Percentiles rank a stretch among this genome's conserved stretches.
Evolutionary conservation across 2,888 invertebrate genomes (phyloP).

Genomic region (Ecliptopera silaceata): DNA sequence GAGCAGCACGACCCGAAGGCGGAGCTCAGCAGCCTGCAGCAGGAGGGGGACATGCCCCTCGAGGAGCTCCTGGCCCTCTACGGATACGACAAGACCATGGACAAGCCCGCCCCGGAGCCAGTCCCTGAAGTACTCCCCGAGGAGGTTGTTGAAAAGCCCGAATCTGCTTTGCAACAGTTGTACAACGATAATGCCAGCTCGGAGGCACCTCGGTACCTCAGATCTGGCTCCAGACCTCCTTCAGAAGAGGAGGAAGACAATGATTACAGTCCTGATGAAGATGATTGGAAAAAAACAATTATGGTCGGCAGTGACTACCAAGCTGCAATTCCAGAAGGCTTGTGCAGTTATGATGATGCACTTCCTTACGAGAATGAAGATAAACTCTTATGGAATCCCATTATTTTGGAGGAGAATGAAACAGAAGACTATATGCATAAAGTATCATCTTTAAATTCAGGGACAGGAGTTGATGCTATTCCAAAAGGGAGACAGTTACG

Average conservation of each 20-base stretch:
- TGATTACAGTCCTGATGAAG: slow-evolving; percentile 92
- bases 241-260: slow-evolving; percentile 93
- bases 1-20: slow-evolving; percentile 93
- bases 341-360: slow-evolving; percentile 96
- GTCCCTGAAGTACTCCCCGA: slow-evolving; percentile 66
- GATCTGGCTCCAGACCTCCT: slow-evolving; percentile 87
- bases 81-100: slow-evolving; percentile 85
- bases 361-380: slow-evolving; percentile 97
- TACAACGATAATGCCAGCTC: slow-evolving; percentile 68
- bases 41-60: slow-evolving; percentile 98
- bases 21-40: slow-evolving; percentile 94
- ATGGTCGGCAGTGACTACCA: slow-evolving; percentile 98
- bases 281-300: slow-evolving; percentile 96
- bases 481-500: slow-evolving; percentile 90
- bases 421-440: slow-evolving; percentile 92
- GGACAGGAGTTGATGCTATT: slow-evolving; percentile 78
- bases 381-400: slow-evolving; percentile 96
- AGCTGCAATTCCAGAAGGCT: slow-evolving; percentile 95
- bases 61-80: slow-evolving; percentile 96
- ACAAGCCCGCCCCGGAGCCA: slow-evolving; percentile 64
- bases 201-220: slow-evolving; percentile 73
- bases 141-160: slow-evolving; percentile 66
- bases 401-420: slow-evolving; percentile 86
- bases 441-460: slow-evolving; percentile 77
- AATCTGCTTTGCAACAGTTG: slow-evolving; percentile 76